Evolutionary conservation across 2,888 invertebrate genomes (phyloP).

Genomic region (Amiota minor): DNA sequence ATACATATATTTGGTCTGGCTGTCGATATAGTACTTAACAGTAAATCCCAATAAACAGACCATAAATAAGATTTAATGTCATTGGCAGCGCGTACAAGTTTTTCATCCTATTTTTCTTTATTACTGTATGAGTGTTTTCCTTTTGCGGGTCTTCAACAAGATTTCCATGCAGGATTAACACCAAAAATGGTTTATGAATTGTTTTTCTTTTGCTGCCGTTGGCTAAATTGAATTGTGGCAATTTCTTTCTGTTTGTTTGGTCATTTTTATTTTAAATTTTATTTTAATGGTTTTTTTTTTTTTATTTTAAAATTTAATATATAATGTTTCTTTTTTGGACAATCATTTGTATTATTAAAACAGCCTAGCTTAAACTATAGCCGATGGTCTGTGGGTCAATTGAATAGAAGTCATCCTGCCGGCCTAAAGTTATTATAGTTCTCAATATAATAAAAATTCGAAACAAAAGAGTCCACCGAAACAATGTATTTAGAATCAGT

Average conservation of each 20-base stretch:
- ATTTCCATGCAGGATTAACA: conserved; percentile 15
- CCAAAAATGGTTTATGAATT: conserved; percentile 20
- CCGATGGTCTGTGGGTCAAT: too few relatives aligned
- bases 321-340: too few relatives aligned
- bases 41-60: conserved; percentile 31
- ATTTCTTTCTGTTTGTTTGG: not conserved
- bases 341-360: too few relatives aligned
- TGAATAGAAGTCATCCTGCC: too few relatives aligned
- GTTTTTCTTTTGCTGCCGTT: not conserved
- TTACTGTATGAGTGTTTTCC: not conserved
- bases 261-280: conserved; percentile 8
- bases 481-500: too few relatives aligned
- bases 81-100: conserved; percentile 26
- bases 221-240: conserved; percentile 12
- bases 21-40: conserved; percentile 21
- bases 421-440: too few relatives aligned
- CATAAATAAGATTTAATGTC: conserved; percentile 30
- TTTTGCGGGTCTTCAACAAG: not conserved
- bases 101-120: not conserved
- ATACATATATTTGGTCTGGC: not conserved
- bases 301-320: too few relatives aligned
- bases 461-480: too few relatives aligned
- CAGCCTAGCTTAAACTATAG: too few relatives aligned
- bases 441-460: too few relatives aligned
- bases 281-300: too few relatives aligned